phyloP scores from a whole-genome alignment of 2,113 vertebrate genomes.

The Henicopernis longicauda region DNA sequence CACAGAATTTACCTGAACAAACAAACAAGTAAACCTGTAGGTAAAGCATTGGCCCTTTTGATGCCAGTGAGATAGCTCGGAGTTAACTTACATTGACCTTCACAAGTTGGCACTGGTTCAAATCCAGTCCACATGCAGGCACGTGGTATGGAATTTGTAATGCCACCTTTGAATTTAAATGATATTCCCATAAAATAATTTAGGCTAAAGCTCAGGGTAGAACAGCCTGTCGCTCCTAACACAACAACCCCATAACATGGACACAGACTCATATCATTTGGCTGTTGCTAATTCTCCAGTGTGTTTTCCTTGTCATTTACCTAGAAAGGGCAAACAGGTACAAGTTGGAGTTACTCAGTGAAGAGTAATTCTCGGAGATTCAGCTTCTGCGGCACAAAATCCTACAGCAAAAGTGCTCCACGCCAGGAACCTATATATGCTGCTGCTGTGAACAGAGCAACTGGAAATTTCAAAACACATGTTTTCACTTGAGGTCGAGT shows the following conservation, averaged over 20 bases:
- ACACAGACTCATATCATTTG: not conserved
- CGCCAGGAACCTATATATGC: not conserved
- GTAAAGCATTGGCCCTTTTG: not conserved
- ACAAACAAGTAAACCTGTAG: not conserved
- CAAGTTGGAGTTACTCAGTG: not conserved
- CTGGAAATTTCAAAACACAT: not conserved
- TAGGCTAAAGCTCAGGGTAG: not conserved
- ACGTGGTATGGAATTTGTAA: rapidly evolving
- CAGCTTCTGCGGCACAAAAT: rapidly evolving
- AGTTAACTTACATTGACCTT: not conserved
- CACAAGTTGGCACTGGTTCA: not conserved
- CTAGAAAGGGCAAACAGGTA: not conserved
- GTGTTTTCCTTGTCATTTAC: not conserved
- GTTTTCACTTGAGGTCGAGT: not conserved
- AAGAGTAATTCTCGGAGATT: not conserved
- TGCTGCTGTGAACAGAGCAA: not conserved
- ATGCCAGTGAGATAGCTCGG: not conserved
- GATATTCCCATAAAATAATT: not conserved
- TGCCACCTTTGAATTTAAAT: not conserved
- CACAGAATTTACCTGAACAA: not conserved
- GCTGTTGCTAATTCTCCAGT: not conserved
- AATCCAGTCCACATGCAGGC: not conserved
- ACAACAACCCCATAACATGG: rapidly evolving
- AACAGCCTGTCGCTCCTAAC: not conserved
- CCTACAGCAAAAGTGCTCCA: not conserved